Evolutionary conservation across 2,113 vertebrate genomes (phyloP).

Genomic region (Lagopus muta): DNA sequence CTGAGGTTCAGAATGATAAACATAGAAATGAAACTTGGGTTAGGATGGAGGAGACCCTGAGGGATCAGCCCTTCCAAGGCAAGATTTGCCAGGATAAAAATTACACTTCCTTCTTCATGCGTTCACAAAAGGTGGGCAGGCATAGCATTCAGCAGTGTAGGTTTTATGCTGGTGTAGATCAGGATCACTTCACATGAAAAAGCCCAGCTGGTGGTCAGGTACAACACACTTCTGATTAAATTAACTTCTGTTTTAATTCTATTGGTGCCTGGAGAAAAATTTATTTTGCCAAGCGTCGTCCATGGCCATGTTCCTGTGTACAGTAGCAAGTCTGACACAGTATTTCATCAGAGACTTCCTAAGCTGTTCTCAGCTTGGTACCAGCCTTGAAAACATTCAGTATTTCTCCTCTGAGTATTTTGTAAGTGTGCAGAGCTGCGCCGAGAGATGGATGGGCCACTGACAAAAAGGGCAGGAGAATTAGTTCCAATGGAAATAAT

Average conservation of each 20-base stretch:
- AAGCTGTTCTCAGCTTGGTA: background rate
- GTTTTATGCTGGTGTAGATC: background rate
- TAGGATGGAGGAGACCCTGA: background rate
- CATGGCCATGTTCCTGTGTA: background rate
- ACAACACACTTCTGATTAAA: background rate
- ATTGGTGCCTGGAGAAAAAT: background rate
- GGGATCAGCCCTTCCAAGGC: background rate
- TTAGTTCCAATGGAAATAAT: constrained; percentile 63
- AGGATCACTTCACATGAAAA: background rate
- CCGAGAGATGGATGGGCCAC: constrained; percentile 36
- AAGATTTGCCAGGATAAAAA: background rate
- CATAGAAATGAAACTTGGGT: background rate
- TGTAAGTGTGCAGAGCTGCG: background rate
- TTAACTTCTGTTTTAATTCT: background rate
- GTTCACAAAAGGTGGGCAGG: background rate
- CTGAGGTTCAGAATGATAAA: background rate
- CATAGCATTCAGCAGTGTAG: background rate
- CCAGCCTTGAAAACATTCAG: background rate
- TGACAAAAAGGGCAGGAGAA: constrained; percentile 54
- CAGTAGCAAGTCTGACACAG: background rate
- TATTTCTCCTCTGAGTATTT: background rate
- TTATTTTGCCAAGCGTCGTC: background rate
- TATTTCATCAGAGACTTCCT: background rate
- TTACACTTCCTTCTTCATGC: background rate
- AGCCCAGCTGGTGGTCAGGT: background rate